Base-by-base conservation (phyloP, 1,140 invertebrate species). In the Macrosteles quadrilineatus region DNA sequence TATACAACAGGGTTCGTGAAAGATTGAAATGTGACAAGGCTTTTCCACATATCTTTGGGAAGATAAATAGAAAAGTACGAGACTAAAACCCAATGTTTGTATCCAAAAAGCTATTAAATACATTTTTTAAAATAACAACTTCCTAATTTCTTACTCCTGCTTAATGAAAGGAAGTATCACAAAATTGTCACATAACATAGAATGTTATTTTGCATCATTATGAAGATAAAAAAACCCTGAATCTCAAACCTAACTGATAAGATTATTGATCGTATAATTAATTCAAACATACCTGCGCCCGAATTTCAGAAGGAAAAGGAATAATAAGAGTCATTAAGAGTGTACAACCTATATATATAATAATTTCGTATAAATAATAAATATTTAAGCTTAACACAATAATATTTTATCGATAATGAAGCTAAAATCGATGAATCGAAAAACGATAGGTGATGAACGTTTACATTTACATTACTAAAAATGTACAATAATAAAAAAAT, bases 41-140 rank as follows among this genome's bases (percentile, higher is more conserved):
- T 0, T 94, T 95, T 77, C 92, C 92, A 0, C 89, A 92, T 76
- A 86, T 95, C 1, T 95, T 93, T 77, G 90, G 90, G 40, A 95
- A 95, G 82, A 87, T 95, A 27, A 91, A 86, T 72, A 85, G 85
- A 71, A 80, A 80, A 75, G 91, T 86, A 29, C 80, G 92, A 59
- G 82, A 80, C 68, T 90, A 78, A 81, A 29, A 6, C 4, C 14
- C 32, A 36, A 36, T 36, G 4, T n/a, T n/a, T n/a, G n/a, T n/a
- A n/a, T n/a, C n/a, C n/a, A n/a, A n/a, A n/a, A n/a, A n/a, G n/a
- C n/a, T n/a, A n/a, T n/a, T n/a, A n/a, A n/a, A n/a, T n/a, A n/a
- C n/a, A n/a, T n/a, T n/a, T n/a, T n/a, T n/a, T n/a, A n/a, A n/a
- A n/a, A n/a, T n/a, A n/a, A n/a, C n/a, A n/a, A n/a, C n/a, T n/a